These are phyloP conservation scores for Proteles cristata DNA, from an alignment of 2,113 vertebrate species.

Conservation along the genomic window DNA sequence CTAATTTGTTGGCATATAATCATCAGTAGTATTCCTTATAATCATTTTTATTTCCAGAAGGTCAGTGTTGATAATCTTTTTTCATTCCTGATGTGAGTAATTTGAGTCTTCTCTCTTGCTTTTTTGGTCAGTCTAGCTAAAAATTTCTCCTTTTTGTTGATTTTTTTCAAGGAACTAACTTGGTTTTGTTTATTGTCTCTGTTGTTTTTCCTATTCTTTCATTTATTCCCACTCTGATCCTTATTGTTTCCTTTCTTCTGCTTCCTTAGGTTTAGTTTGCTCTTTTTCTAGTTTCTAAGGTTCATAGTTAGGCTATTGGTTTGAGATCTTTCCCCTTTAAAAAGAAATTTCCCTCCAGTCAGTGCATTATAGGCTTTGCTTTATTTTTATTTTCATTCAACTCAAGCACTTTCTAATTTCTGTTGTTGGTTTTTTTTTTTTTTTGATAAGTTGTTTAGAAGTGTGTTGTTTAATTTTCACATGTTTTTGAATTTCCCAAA, in stretches of 20 bases:
- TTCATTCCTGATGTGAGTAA: neutral
- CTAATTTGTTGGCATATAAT: neutral
- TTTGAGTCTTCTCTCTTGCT: neutral
- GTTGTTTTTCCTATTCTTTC: neutral
- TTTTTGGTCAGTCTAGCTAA: neutral
- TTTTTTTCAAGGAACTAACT: neutral
- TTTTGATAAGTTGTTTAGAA: neutral
- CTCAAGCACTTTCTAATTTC: neutral
- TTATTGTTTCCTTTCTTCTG: neutral
- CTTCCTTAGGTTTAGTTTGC: neutral
- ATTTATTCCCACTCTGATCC: neutral
- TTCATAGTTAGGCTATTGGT: neutral
- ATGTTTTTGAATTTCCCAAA: neutral
- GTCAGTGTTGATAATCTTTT: neutral
- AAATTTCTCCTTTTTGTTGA: slow-evolving; percentile 14
- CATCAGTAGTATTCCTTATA: neutral
- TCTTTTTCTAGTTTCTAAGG: neutral
- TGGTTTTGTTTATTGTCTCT: neutral
- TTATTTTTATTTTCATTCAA: neutral
- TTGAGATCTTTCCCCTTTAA: neutral
- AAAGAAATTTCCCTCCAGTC: neutral
- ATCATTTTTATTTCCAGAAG: neutral
- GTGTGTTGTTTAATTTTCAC: neutral
- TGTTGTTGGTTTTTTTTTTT: neutral
- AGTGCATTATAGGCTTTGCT: neutral